Evolutionary conservation across 2,113 vertebrate species (phyloP), one percentile per base, ranked within the genome.

Genomic region (Neomonachus schauinslandi): DNA sequence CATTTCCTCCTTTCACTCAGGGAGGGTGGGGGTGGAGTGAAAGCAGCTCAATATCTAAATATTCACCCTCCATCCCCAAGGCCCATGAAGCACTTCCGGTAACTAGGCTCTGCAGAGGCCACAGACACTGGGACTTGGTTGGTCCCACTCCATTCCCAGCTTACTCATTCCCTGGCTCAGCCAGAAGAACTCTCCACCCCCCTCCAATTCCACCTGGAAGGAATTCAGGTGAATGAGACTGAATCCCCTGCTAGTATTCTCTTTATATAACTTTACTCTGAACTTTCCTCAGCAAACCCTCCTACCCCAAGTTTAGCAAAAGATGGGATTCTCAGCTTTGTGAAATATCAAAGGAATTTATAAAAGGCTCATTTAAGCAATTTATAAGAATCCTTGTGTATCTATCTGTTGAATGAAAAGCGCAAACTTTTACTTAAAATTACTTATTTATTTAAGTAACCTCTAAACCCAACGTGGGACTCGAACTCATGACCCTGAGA

Each of bases 181-280:
- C 71, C 13, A 18, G 13, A 18, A 82, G 92, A 61, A 22, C 71
- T 72, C 28, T n/a, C 26, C 82, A 89, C 4, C 12, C 19, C 51
- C 91, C 90, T 33, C 77, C 63, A 94, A 33, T 13, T 72, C 61
- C 95, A 98, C 98, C 85, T 97, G 94, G 88, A 96, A 83, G 59
- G 96, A 96, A 94, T 51, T 72, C 36, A 97, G 49, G 71, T 85
- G 57, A 83, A 96, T 36, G 8, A 76, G 46, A 74, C 39, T 0
- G n/a, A 39, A 91, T 36, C 76, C 87, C 95, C 65, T n/a, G 83
- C 84, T 89, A 61, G 59, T 18, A 72, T 18, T 69, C 71, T 92
- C 91, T 95, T 94, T 77, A 36, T 18, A 39, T 26, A 63, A 81
- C 2, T 33, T 11, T 69, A 55, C 93, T 83, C 16, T 24, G 39